Evolutionary conservation across 2,888 invertebrate genomes (phyloP).

Genomic region (Andrena fulva): DNA sequence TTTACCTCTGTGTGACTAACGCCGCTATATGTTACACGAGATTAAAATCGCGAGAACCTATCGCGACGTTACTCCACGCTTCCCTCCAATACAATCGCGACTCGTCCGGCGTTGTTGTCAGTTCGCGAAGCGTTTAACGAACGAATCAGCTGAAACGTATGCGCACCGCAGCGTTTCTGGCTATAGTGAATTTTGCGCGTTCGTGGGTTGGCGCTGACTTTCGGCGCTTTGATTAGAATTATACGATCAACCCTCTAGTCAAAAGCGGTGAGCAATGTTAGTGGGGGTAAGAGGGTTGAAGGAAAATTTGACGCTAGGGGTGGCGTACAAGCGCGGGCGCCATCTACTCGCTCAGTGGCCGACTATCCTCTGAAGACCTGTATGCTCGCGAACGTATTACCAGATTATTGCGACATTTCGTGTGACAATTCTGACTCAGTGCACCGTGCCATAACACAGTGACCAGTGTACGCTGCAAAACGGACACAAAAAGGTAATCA

Average conservation of each 20-base stretch:
- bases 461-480: conserved; percentile 68
- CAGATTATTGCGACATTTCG: conserved; percentile 72
- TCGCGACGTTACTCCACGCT: neutral
- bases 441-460: conserved; percentile 72
- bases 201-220: conserved; percentile 39
- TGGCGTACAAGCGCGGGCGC: conserved; percentile 72
- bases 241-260: conserved; percentile 54
- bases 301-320: conserved; percentile 65
- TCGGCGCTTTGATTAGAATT: conserved; percentile 42
- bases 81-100: too few species aligned
- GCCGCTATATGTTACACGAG: neutral
- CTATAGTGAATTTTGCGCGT: conserved; percentile 19
- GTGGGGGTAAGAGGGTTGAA: conserved; percentile 25
- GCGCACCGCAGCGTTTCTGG: neutral
- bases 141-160: neutral
- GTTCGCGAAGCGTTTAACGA: neutral
- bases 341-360: conserved; percentile 78
- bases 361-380: conserved; percentile 77
- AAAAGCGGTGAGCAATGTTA: conserved; percentile 34
- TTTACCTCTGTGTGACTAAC: neutral
- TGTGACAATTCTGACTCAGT: conserved; percentile 63
- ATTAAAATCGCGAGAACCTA: neutral
- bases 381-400: conserved; percentile 70
- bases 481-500: conserved; percentile 70
- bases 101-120: neutral